phyloP scores from a whole-genome alignment of 2,797 vertebrate genomes.

The Tympanoctomys barrerae region DNA sequence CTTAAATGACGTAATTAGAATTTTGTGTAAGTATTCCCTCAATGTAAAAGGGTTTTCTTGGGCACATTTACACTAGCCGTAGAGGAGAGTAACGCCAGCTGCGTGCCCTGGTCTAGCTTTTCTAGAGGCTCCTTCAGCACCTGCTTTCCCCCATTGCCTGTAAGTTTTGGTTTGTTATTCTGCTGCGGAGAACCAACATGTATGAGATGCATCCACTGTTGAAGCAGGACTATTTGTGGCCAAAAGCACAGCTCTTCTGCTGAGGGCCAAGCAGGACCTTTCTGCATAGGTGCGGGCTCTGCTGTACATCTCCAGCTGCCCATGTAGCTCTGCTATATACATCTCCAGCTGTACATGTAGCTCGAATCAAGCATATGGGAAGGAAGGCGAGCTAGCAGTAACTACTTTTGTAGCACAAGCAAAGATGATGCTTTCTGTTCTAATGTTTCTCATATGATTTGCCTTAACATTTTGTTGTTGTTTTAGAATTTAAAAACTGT shows the following conservation, averaged over 20 bases:
- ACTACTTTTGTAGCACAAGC: conserved; percentile 4
- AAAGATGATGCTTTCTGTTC: background rate
- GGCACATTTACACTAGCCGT: background rate
- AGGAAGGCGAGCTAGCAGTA: background rate
- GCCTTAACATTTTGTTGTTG: background rate
- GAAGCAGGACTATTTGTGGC: conserved; percentile 15
- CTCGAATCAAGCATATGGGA: background rate
- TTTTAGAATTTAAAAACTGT: conserved; percentile 32
- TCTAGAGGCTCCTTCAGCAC: background rate
- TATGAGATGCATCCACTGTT: conserved; percentile 25
- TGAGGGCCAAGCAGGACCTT: background rate
- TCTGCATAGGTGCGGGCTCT: background rate
- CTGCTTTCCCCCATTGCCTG: background rate
- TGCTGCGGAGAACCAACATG: background rate
- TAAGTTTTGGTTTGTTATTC: conserved; percentile 5
- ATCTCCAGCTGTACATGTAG: background rate
- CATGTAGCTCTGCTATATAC: background rate
- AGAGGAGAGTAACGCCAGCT: background rate
- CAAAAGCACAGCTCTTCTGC: background rate
- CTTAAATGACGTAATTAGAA: background rate
- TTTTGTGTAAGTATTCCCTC: background rate
- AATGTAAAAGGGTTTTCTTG: background rate
- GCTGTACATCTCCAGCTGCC: background rate
- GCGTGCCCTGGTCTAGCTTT: background rate
- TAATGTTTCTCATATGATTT: background rate